phyloP scores from a whole-genome alignment of 2,797 vertebrate species.

The Smutsia gigantea region DNA sequence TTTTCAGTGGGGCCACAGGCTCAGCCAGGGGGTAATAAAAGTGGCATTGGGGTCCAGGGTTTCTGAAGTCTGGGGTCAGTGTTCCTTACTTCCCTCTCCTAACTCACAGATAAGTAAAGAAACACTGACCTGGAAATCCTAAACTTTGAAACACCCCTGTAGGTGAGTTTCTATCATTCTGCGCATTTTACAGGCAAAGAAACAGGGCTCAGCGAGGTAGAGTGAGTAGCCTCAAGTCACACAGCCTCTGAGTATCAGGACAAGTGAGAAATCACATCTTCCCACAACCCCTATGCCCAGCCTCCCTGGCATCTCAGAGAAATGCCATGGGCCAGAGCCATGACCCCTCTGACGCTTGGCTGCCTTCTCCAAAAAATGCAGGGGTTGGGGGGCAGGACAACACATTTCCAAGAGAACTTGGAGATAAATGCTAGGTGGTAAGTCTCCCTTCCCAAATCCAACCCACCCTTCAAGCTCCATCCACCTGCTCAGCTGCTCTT shows the following conservation, averaged over 20 bases:
- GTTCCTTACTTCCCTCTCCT: not conserved
- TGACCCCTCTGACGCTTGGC: not conserved
- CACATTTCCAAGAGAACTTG: not conserved
- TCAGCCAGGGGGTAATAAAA: not conserved
- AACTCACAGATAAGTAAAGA: not conserved
- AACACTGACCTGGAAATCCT: not conserved
- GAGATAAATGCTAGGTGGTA: no score
- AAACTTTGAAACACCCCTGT: not conserved
- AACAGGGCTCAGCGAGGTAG: not conserved
- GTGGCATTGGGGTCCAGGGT: not conserved
- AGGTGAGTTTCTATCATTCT: not conserved
- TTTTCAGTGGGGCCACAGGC: not conserved
- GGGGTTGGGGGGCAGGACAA: not conserved
- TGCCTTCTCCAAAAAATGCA: not conserved
- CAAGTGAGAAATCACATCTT: not conserved
- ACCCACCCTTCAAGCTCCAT: not conserved
- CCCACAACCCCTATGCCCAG: not conserved
- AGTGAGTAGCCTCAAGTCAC: not conserved
- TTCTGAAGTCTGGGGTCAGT: not conserved
- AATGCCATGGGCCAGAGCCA: not conserved
- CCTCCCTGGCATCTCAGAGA: not conserved
- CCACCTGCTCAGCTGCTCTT: not conserved
- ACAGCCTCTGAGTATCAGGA: not conserved
- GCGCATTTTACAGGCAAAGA: not conserved
- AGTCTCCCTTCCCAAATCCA: not conserved